Percentiles rank a stretch among this genome's conserved stretches.
These are phyloP conservation scores for Lithobates sylvaticus DNA, from an alignment of 2,797 vertebrate genomes.

Conservation along the genomic window DNA sequence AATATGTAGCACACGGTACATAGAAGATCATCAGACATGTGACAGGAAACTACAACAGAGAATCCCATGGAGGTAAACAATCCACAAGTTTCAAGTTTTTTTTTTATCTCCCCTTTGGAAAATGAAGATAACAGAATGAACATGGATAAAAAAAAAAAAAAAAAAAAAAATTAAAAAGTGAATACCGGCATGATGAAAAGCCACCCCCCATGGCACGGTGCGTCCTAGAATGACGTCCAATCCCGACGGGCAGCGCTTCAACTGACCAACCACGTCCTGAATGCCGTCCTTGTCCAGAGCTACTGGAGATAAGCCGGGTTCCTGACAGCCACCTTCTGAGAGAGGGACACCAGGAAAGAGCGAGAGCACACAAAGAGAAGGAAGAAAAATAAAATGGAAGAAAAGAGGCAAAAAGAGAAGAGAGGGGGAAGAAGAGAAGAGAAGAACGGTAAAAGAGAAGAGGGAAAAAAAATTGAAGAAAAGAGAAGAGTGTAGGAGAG, in stretches of 20 bases:
- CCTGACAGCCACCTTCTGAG: not conserved
- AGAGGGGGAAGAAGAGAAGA: no score
- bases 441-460: no score
- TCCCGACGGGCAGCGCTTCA: constrained; percentile 87
- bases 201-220: constrained; percentile 92
- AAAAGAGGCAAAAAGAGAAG: no score
- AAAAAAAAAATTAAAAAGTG: no score
- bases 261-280: constrained; percentile 84
- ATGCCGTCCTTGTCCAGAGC: constrained; percentile 81
- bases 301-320: constrained; percentile 72
- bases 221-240: constrained; percentile 88
- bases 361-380: not conserved
- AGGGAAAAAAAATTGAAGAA: no score
- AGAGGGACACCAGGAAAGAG: not conserved
- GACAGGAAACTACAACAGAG: no score
- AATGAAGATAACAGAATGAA: not conserved
- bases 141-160: not conserved
- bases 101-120: no score
- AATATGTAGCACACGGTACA: not conserved
- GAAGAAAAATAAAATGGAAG: no score
- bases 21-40: not conserved
- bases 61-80: no score
- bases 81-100: no score
- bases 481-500: no score
- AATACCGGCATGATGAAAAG: constrained; percentile 96